A percentile compares a stretch with the other conserved stretches of the same genome.
phyloP scores from a whole-genome alignment of 2,888 invertebrate species.

The Drosophila greeni region DNA sequence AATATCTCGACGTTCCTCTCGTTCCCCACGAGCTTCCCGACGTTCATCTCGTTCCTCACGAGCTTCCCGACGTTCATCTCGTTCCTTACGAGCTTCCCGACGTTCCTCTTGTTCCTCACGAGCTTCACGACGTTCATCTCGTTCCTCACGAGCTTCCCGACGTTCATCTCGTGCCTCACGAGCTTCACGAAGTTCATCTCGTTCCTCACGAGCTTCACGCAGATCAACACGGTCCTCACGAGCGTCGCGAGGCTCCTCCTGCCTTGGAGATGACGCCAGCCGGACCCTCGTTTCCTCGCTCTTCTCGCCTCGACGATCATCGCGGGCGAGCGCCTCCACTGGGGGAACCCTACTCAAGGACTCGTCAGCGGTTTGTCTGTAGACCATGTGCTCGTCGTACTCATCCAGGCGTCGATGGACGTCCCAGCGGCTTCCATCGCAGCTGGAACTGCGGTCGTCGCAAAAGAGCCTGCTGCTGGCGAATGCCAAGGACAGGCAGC shows the following conservation, averaged over 20 bases:
- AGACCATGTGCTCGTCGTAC: constrained; percentile 61
- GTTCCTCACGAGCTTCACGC: background rate
- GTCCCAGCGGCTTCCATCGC: constrained; percentile 21
- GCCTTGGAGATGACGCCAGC: background rate
- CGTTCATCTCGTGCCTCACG: too few species aligned
- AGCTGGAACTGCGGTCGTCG: constrained; percentile 14
- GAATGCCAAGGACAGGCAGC: constrained; percentile 22
- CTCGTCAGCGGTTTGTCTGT: constrained; percentile 51
- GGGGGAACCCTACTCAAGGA: background rate
- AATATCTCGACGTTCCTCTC: background rate
- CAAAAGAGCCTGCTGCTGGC: constrained; percentile 26
- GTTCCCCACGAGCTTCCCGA: background rate
- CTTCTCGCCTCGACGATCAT: constrained; percentile 20
- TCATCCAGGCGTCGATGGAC: constrained; percentile 41
- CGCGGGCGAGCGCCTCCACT: constrained; percentile 10
- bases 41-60: background rate
- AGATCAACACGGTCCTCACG: too few species aligned
- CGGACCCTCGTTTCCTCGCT: constrained; percentile 27
- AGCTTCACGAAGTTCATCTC: background rate
- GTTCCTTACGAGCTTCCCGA: too few species aligned
- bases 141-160: background rate
- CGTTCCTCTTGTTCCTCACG: background rate
- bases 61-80: background rate
- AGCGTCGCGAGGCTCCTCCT: background rate
- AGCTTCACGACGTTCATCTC: background rate